Base-by-base conservation (phyloP, 2,113 vertebrate species). In the Aplodontia rufa region DNA sequence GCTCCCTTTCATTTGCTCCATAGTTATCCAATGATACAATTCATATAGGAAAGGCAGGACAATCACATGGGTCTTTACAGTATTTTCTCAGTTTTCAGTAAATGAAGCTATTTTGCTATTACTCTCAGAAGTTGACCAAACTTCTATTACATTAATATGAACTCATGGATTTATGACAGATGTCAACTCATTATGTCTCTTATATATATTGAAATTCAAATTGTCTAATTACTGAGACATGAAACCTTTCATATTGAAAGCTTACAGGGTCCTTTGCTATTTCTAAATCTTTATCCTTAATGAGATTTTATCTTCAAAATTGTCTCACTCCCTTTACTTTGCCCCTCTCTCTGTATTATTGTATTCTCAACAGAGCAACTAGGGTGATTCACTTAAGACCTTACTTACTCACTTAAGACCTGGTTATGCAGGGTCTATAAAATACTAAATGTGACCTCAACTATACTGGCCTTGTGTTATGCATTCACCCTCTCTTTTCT, bases 401-500 rank as follows among this genome's bases (percentile, higher is more conserved):
- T 85, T 19, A 45, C n/a, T n/a, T 72, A 87, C 17, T n/a, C 37
- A 10, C 22, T 40, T 30, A 8, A 45, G 30, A 68, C 11, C 13
- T 58, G 6, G 16, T 16, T 30, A 22, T 10, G 85, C n/a, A 32
- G 20, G 47, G 55, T 9, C 9, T 91, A 20, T 26, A 69, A 32
- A 87, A 64, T 75, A 26, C 16, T 8, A 60, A 42, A 51, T 32
- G 5, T 20, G 16, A 42, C 14, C 58, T 60, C 20, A 1, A 4
- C 7, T 53, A 19, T 47, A 8, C 8, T 37, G 1, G 0, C 8
- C 76, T 84, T 42, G 14, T 0, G 28, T 51, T 30, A 24, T 19
- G 8, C 10, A 42, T 7, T 64, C 14, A 55, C 13, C 8, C 12
- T 74, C 45, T 30, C 11, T 19, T 49, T 13, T 83, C 8, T 51